phyloP scores from a whole-genome alignment of 64 coral and sea anemone genomes.

The Catalaphyllia jardinei region DNA sequence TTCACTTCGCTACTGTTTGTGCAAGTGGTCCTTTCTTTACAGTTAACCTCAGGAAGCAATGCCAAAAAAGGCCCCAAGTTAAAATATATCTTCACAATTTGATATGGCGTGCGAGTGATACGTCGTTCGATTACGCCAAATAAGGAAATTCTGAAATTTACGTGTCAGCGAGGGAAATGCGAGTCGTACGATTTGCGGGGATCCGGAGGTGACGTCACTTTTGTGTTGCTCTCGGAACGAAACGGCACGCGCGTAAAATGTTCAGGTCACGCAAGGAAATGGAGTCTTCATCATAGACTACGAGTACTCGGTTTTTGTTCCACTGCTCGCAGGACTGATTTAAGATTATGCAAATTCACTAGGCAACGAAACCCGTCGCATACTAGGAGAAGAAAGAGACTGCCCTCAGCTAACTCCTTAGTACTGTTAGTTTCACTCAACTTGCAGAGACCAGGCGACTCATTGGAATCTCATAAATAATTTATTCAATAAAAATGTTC shows the following conservation, averaged over 20 bases:
- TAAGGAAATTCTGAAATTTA: not conserved
- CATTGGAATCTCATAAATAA: constrained; percentile 6
- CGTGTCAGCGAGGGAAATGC: not conserved
- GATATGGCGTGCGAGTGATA: too few species aligned
- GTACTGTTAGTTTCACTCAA: not conserved
- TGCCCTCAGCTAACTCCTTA: not conserved
- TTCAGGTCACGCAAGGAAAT: not conserved
- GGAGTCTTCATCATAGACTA: too few species aligned
- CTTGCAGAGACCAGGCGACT: not conserved
- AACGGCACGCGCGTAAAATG: not conserved
- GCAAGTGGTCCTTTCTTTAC: too few species aligned
- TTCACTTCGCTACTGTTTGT: too few species aligned
- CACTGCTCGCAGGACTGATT: too few species aligned
- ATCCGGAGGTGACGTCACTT: constrained; percentile 8
- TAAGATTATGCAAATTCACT: too few species aligned
- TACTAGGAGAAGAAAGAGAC: not conserved
- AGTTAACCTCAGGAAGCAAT: too few species aligned
- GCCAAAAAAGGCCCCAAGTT: too few species aligned
- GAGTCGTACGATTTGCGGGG: not conserved
- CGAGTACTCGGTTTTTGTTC: too few species aligned
- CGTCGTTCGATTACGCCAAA: too few species aligned
- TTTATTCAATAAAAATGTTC: constrained; percentile 10
- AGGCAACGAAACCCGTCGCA: not conserved
- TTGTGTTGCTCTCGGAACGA: not conserved
- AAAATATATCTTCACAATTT: too few species aligned